A percentile compares a stretch with the other conserved stretches of the same genome.
Conservation (phyloP, 2,888 invertebrate genomes). For the Coenonympha arcania region DNA sequence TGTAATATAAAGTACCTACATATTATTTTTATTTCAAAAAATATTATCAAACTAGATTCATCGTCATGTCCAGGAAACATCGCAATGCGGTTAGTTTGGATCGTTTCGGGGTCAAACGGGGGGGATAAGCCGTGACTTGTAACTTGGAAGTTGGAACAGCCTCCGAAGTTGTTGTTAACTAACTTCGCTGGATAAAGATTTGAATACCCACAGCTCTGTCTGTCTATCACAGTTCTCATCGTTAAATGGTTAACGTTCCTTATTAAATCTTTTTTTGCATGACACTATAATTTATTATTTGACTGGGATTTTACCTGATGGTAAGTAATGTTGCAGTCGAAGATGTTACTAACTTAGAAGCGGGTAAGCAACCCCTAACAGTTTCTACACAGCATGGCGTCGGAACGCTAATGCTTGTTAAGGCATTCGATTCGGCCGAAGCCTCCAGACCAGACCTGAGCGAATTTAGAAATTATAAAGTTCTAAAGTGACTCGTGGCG, state of each 20-base stretch:
- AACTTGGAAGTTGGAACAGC: background rate
- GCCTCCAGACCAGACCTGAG: too few species aligned
- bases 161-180: background rate
- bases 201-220: background rate
- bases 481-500: too few species aligned
- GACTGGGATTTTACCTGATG: too few species aligned
- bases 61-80: background rate
- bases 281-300: background rate
- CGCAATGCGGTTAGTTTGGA: background rate
- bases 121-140: constrained; percentile 4
- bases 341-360: too few species aligned
- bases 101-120: background rate
- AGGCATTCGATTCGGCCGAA: too few species aligned
- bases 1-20: too few species aligned
- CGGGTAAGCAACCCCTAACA: too few species aligned
- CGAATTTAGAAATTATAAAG: too few species aligned
- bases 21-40: too few species aligned
- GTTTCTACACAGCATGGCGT: too few species aligned
- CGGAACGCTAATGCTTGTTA: too few species aligned
- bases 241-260: background rate
- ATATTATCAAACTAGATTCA: background rate
- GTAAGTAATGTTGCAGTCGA: too few species aligned
- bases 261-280: background rate
- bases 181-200: constrained; percentile 2
- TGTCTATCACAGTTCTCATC: background rate